Percentiles rank a stretch among this genome's conserved stretches.
phyloP scores from a whole-genome alignment of 2,113 vertebrate genomes.

The Spheniscus mendiculus region DNA sequence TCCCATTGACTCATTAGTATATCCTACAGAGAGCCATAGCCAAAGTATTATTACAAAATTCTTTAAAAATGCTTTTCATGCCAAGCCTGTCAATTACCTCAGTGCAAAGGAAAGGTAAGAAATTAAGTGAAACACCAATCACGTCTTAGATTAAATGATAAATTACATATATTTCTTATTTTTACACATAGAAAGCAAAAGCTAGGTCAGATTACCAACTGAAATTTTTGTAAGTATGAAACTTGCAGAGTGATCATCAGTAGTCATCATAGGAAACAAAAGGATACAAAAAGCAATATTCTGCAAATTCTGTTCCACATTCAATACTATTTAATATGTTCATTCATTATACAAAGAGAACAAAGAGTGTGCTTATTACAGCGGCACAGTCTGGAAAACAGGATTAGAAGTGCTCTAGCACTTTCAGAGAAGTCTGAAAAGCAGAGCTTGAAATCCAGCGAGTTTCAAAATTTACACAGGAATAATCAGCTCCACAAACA shows the following conservation, averaged over 20 bases:
- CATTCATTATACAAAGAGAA: background rate
- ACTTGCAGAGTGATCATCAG: background rate
- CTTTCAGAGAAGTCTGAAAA: background rate
- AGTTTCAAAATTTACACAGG: background rate
- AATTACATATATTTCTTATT: background rate
- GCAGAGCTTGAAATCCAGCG: background rate
- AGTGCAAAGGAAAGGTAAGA: background rate
- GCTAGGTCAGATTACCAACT: background rate
- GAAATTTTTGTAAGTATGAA: background rate
- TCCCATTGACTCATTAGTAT: background rate
- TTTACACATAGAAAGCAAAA: background rate
- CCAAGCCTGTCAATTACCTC: background rate
- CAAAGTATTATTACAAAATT: background rate
- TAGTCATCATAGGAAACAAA: background rate
- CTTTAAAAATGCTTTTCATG: background rate
- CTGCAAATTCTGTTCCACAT: background rate
- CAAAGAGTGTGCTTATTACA: background rate
- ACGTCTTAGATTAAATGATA: background rate
- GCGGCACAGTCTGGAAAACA: background rate
- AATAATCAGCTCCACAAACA: background rate
- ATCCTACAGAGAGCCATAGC: background rate
- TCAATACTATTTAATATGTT: background rate
- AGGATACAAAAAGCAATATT: background rate
- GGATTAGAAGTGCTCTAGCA: background rate
- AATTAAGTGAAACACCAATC: background rate